A percentile compares a stretch with the other conserved stretches of the same genome.
phyloP scores from a whole-genome alignment of 2,888 invertebrate genomes.

The Lissonota sp. region DNA sequence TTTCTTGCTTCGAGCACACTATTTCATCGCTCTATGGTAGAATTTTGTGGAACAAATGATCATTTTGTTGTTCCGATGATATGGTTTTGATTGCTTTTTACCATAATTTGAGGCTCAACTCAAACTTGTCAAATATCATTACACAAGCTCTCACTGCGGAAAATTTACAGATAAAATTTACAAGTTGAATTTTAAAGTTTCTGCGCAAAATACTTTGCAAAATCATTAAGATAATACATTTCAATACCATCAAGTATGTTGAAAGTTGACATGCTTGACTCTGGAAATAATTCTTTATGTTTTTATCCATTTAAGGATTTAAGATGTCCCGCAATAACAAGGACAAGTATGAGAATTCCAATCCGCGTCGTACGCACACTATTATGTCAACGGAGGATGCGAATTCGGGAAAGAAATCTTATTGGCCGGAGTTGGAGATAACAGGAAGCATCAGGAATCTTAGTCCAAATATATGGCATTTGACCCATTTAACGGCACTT shows the following conservation, averaged over 20 bases:
- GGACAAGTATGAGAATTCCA: slow-evolving; percentile 94
- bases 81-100: too few species aligned
- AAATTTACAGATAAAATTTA: too few species aligned
- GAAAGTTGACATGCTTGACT: not conserved
- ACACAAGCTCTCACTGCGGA: too few species aligned
- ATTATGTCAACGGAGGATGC: slow-evolving; percentile 97
- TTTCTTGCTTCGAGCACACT: not conserved
- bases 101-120: too few species aligned
- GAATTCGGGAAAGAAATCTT: slow-evolving; percentile 95
- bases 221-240: too few species aligned
- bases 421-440: slow-evolving; percentile 97
- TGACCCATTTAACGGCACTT: slow-evolving; percentile 96
- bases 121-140: too few species aligned
- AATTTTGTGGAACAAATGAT: not conserved
- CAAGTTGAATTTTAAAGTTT: too few species aligned
- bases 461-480: slow-evolving; percentile 95
- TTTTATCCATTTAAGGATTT: slow-evolving; percentile 75
- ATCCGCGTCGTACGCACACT: slow-evolving; percentile 92
- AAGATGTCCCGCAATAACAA: slow-evolving; percentile 88
- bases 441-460: slow-evolving; percentile 97
- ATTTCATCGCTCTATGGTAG: not conserved
- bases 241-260: too few species aligned
- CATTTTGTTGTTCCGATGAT: not conserved
- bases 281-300: slow-evolving; percentile 1
- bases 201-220: too few species aligned